Base-by-base conservation (phyloP, 2,797 vertebrate genomes). In the Potorous gilbertii region DNA sequence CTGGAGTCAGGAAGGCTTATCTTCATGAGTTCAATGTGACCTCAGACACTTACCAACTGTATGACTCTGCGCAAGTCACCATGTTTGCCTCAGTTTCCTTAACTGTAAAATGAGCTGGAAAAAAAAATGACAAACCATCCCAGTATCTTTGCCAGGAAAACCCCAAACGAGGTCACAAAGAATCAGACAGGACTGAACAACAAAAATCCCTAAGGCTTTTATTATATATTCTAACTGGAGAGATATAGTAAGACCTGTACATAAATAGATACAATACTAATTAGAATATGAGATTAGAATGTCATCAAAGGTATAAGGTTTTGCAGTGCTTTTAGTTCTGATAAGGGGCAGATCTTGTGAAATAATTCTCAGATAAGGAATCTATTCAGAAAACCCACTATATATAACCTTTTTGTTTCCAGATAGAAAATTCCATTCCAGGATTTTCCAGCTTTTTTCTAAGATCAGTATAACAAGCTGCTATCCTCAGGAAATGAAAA, bases 341-440 rank as follows among this genome's bases (percentile, higher is more conserved):
- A 46, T 55, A 24, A 94, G 95, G 31, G 0, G 0, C 90, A 92
- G 0, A 94, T 31, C 34, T 93, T 95, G 59, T 74, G 52, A 91
- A 94, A 94, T 46, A 31, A 24, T 34, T 28, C 18, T 95, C 40
- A 91, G 5, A 91, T 92, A 94, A 3, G 81, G 50, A 95, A 89
- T 89, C 62, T 54, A 52, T 91, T 90, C 55, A 59, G 31, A 93
- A 93, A 95, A 55, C 34, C 74, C 46, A 31, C 52, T 94, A 96
- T 90, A 93, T 94, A 96, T 90, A 93, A 96, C 28, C 55, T 40
- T 59, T 97, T 94, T 66, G 50, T 94, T 92, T 92, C 55, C n/a
- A 92, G 12, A 59, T 40, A 92, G 54, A 55, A 93, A 93, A 92
- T 96, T 95, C 56, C 4, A 0, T 55, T 96, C 29, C 27, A 74